Evolutionary conservation across 2,113 vertebrate species (phyloP).

Genomic region (Melanerpes aurifrons): DNA sequence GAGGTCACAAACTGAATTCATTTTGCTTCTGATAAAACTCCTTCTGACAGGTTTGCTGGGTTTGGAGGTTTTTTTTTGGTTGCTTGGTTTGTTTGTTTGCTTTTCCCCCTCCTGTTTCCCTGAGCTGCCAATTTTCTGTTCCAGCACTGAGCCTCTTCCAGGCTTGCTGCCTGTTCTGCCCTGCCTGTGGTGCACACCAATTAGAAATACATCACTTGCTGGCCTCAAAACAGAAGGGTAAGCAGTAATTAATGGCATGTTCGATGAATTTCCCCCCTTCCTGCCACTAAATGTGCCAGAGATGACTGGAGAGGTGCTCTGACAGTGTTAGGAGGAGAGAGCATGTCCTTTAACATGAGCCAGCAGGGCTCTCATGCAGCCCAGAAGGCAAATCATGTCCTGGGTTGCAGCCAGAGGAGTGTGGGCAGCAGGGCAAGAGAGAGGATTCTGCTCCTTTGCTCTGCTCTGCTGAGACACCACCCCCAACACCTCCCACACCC

Average conservation of each 20-base stretch:
- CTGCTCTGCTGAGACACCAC: too few relatives aligned
- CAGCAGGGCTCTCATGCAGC: too few relatives aligned
- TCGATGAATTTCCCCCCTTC: background rate
- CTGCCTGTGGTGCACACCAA: background rate
- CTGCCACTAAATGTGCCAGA: constrained; percentile 35
- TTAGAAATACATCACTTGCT: constrained; percentile 20
- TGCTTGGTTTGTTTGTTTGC: too few relatives aligned
- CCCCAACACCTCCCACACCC: too few relatives aligned
- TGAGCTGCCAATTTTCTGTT: background rate
- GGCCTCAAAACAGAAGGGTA: constrained; percentile 16
- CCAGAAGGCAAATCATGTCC: too few relatives aligned
- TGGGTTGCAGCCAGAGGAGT: too few relatives aligned
- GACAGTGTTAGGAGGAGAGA: background rate
- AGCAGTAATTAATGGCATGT: constrained; percentile 51
- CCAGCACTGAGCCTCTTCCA: background rate
- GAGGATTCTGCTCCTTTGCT: too few relatives aligned
- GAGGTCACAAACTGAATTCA: constrained; percentile 43
- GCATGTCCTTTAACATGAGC: background rate
- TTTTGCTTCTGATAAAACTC: constrained; percentile 33
- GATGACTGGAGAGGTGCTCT: background rate
- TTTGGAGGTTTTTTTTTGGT: background rate
- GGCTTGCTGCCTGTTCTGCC: background rate
- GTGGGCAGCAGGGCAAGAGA: too few relatives aligned
- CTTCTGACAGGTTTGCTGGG: constrained; percentile 25
- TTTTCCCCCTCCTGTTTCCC: background rate